Base-by-base conservation (phyloP, 2,888 invertebrate genomes). In the Erebia palarica region DNA sequence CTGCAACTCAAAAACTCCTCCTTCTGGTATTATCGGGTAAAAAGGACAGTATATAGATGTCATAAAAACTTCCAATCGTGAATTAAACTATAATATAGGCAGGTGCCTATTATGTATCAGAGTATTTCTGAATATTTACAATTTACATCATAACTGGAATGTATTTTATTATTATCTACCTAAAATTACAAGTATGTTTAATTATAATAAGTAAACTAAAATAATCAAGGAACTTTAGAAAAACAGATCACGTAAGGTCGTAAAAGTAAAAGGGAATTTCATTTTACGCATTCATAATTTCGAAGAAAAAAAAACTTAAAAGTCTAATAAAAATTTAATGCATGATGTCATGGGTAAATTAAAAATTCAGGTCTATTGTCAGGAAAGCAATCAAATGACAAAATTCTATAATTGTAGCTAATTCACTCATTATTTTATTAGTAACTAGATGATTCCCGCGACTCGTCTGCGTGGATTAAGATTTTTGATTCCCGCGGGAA, bases 151-250 rank as follows among this genome's bases (percentile, higher is more conserved):
- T 21, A 72, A 74, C 73, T 72, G 73, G 57, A 58, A 66, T 58
- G 66, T 21, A 66, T 47, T 18, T 42, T 44, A 13, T 42, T 47
- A 61, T 47, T 63, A 47, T 49, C 66, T 66, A 57, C 72, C 61
- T 75, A 74, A 73, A 68, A 68, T 68, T 74, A 72, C 49, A 67
- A 69, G 64, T 69, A 67, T 14, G 10, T 77, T 75, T 76, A 73
- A 75, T 71, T 73, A 77, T 27, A 58, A 8, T 53, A 82, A 66
- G 68, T 70, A 82, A 77, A 77, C 82, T 81, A 84, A 82, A 78
- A 57, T 4, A 66, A 86, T 81, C 81, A 81, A 89, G 90, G 90
- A 90, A 89, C 89, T 89, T 88, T 87, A 82, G 84, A 81, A 76
- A 78, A 77, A 76, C 58, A 10, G 36, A 66, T 70, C 73, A 70